Evolutionary conservation across 2,113 vertebrate genomes (phyloP), one percentile per base, ranked within the genome.

Genomic region (Megaceryle maxima): DNA sequence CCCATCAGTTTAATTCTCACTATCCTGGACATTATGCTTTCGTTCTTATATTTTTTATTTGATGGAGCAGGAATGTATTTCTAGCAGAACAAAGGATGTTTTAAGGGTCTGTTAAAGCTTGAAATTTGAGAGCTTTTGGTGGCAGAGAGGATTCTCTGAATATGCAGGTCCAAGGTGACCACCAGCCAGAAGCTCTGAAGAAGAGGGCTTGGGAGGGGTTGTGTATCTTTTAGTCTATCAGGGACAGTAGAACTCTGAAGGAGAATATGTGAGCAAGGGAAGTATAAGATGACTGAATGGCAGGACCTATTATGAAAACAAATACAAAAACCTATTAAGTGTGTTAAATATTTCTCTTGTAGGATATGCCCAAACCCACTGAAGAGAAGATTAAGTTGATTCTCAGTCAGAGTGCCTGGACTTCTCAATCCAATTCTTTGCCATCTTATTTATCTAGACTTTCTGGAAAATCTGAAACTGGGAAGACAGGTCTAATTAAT

Each of bases 361-460:
- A 99, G 99, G 99, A 99, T 92, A 98, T 99, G 81, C 98, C 99
- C 80, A 99, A 99, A 96, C 99, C 99, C 46, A 97, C 90, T 94
- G 99, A 99, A 97, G 99, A 99, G 72, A 99, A 99, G 96, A 99
- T 99, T 84, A 99, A 99, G 94, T 91, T 99, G 94, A 98, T 99
- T 96, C 98, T 99, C 96, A 99, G 97, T 98, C 99, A 99, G 98
- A 99, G 99, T 98, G 99, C 99, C 95, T 99, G 99, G 99, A 99
- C 99, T 26, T 99, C 99, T 74, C 99, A 99, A 95, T 99, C 99
- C 90, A 99, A 98, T 98, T 99, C 99, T 48, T 98, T 99, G 96
- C 98, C 98, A 55, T 98, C 99, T 70, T 99, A 98, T 97, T 97
- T 99, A 80, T 98, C 99, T 96, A 99, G 97, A 98, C 98, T 99